phyloP scores from a whole-genome alignment of 37 sponge, comb jelly and placozoan genomes.

The Lycopodina hypogea region DNA sequence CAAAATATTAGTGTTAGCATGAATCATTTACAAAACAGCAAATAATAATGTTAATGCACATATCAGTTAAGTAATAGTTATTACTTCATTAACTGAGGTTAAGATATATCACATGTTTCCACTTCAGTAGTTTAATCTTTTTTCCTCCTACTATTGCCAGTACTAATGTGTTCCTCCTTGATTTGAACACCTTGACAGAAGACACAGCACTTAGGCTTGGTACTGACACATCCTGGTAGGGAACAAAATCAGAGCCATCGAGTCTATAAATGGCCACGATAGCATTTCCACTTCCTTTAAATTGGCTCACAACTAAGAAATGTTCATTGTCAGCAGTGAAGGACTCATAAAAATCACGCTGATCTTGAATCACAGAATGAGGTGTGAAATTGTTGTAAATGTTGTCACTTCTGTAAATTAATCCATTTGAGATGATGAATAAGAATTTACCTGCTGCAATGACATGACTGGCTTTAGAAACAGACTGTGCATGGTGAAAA shows the following conservation, averaged over 20 bases:
- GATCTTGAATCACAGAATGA: background rate
- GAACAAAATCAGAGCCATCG: background rate
- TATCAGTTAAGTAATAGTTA: too few species aligned
- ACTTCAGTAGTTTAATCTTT: background rate
- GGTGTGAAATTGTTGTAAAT: background rate
- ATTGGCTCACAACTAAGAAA: slow-evolving; percentile 2
- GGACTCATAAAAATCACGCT: background rate
- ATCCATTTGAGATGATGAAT: background rate
- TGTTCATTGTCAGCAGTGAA: background rate
- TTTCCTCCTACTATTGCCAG: background rate
- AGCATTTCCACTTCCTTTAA: background rate
- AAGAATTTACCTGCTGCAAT: background rate
- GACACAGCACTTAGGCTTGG: background rate
- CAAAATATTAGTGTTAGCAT: too few species aligned
- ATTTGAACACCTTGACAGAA: background rate
- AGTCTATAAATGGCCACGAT: background rate
- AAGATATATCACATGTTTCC: background rate
- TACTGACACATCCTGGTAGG: background rate
- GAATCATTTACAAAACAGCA: too few species aligned
- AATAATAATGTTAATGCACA: too few species aligned
- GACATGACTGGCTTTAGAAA: background rate
- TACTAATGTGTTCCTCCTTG: background rate
- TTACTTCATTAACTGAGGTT: too few species aligned
- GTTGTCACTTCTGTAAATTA: background rate
- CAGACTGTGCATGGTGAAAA: background rate